Conservation (phyloP, 2,797 vertebrate species). For the Microhierax caerulescens region DNA sequence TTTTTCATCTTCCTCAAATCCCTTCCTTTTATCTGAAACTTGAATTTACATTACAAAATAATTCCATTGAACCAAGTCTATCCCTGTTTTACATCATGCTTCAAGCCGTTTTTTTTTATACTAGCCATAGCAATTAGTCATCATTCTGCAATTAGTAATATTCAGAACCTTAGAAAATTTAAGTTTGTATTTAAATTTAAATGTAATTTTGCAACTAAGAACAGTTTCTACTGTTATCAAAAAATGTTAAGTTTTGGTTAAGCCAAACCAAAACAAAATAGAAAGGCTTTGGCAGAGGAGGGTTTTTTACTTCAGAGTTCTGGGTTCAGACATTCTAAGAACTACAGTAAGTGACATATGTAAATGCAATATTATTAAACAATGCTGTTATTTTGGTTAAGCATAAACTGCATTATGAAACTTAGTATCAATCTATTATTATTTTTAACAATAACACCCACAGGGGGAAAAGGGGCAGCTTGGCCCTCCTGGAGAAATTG, state of each 20-base stretch:
- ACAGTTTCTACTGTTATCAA: background rate
- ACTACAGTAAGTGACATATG: background rate
- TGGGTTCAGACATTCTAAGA: background rate
- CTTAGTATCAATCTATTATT: background rate
- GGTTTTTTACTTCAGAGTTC: background rate
- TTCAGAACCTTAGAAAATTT: background rate
- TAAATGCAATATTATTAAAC: background rate
- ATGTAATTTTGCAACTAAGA: background rate
- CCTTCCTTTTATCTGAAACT: background rate
- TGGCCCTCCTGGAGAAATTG: slow-evolving; percentile 86
- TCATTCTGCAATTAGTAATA: background rate
- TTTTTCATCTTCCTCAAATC: background rate
- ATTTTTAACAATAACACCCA: slow-evolving; percentile 11
- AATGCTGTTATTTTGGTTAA: background rate
- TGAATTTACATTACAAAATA: background rate
- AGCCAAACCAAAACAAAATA: background rate
- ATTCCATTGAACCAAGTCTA: background rate
- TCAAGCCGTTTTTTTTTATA: background rate
- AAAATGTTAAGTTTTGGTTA: background rate
- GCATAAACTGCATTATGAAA: background rate
- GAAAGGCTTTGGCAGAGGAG: background rate
- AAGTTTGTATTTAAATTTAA: background rate
- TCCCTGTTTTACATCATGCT: background rate
- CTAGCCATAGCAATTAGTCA: background rate
- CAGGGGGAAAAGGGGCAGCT: slow-evolving; percentile 89